These are phyloP conservation scores for Odocoileus hemionus DNA, from an alignment of 2,113 vertebrate species.

Conservation along the genomic window DNA sequence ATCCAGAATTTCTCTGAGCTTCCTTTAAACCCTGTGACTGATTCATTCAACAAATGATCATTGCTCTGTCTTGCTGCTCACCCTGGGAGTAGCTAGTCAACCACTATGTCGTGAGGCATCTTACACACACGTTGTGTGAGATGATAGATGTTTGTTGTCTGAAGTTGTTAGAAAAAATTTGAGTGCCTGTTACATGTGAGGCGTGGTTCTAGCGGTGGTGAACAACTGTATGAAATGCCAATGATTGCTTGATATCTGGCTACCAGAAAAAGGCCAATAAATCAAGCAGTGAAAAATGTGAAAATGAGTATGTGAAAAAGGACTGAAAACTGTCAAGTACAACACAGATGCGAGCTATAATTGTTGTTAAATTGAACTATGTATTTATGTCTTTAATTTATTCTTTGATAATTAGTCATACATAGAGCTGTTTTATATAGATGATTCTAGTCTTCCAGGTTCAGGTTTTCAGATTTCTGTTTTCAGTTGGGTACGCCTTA, in stretches of 20 bases:
- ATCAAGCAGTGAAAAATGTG: background rate
- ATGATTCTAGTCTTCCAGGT: background rate
- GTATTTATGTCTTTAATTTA: background rate
- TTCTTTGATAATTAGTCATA: background rate
- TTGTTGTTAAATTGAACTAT: background rate
- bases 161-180: background rate
- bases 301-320: background rate
- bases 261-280: background rate
- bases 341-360: background rate
- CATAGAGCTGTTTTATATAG: background rate
- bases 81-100: background rate
- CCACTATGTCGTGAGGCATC: background rate
- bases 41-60: background rate
- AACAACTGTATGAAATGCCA: background rate
- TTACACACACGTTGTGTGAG: background rate
- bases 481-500: background rate
- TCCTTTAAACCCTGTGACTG: background rate
- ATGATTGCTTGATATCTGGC: background rate
- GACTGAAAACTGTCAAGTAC: background rate
- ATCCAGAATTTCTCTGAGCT: background rate
- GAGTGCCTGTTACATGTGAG: background rate
- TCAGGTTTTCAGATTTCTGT: constrained; percentile 4
- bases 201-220: background rate
- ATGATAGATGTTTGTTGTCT: background rate
- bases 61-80: background rate